These are phyloP conservation scores for Palythoa heliodiscus DNA, from an alignment of 92 coral and sea anemone genomes.

Conservation along the genomic window DNA sequence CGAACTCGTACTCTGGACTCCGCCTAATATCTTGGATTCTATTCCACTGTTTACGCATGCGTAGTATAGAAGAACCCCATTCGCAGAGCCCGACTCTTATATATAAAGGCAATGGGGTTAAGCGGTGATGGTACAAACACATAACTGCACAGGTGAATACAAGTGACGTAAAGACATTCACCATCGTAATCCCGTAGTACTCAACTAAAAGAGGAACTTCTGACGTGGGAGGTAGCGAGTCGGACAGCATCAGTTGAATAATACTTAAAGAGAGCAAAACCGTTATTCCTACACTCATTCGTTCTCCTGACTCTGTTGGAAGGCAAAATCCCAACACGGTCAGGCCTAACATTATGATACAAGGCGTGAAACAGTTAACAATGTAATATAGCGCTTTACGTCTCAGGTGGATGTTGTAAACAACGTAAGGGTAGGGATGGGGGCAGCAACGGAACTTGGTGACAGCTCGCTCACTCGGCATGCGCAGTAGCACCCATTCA, in stretches of 20 bases:
- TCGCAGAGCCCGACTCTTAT: constrained; percentile 56
- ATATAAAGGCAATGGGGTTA: constrained; percentile 61
- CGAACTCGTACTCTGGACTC: constrained; percentile 39
- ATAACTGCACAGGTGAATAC: constrained; percentile 80
- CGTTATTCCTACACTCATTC: constrained; percentile 93
- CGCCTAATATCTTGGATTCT: constrained; percentile 62
- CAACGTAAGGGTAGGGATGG: constrained; percentile 68
- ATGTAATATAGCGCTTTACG: constrained; percentile 81
- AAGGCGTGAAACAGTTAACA: constrained; percentile 83
- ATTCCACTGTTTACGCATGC: constrained; percentile 70
- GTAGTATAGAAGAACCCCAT: constrained; percentile 71
- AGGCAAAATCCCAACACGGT: constrained; percentile 78
- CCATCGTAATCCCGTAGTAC: constrained; percentile 88
- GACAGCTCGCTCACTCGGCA: constrained; percentile 76
- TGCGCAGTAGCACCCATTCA: constrained; percentile 80
- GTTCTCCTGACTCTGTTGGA: constrained; percentile 87
- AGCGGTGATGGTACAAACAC: constrained; percentile 65
- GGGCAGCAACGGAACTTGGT: constrained; percentile 87
- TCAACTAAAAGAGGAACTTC: constrained; percentile 83
- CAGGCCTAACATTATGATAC: constrained; percentile 85
- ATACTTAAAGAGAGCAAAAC: constrained; percentile 83
- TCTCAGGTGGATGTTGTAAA: constrained; percentile 79
- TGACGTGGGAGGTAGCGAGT: constrained; percentile 86
- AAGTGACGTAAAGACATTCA: constrained; percentile 76
- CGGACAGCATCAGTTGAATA: constrained; percentile 84